Conservation (phyloP, 2,113 vertebrate genomes). For the Boleophthalmus pectinirostris region DNA sequence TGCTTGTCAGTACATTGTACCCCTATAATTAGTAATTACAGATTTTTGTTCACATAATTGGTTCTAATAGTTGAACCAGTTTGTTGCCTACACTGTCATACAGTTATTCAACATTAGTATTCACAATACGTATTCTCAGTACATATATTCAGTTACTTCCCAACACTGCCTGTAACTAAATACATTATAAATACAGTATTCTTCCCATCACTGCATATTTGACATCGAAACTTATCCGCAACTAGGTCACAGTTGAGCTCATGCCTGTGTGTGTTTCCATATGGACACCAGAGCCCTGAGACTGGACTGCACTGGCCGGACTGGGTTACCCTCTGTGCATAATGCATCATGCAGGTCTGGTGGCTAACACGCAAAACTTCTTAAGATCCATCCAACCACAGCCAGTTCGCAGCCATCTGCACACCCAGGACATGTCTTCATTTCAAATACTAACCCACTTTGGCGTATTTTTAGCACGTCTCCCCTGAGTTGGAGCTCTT, state of each 20-base stretch:
- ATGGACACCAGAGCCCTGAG: conserved; percentile 43
- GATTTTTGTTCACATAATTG: conserved; percentile 30
- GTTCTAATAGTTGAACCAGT: conserved; percentile 18
- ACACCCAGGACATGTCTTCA: conserved; percentile 25
- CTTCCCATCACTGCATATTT: conserved; percentile 10
- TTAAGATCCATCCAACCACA: conserved; percentile 20
- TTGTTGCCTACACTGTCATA: conserved; percentile 18
- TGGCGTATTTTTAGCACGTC: conserved; percentile 61
- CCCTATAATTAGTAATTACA: conserved; percentile 30
- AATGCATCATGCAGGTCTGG: conserved; percentile 56
- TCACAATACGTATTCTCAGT: no score
- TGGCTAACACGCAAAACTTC: conserved; percentile 11
- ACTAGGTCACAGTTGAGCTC: conserved; percentile 28
- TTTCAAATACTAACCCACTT: conserved; percentile 66
- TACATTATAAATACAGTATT: no score
- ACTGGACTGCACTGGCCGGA: conserved; percentile 38
- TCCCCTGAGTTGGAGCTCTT: conserved; percentile 60
- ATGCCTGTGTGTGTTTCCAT: conserved; percentile 23
- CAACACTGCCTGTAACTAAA: no score
- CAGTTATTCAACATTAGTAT: no score
- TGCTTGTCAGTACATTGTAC: conserved; percentile 17
- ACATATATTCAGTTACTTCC: no score
- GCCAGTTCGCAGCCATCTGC: conserved; percentile 24
- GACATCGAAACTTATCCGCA: conserved; percentile 52
- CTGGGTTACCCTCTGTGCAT: conserved; percentile 67